Conservation (phyloP, 2,888 invertebrate genomes). For the Nasonovia ribisnigri region DNA sequence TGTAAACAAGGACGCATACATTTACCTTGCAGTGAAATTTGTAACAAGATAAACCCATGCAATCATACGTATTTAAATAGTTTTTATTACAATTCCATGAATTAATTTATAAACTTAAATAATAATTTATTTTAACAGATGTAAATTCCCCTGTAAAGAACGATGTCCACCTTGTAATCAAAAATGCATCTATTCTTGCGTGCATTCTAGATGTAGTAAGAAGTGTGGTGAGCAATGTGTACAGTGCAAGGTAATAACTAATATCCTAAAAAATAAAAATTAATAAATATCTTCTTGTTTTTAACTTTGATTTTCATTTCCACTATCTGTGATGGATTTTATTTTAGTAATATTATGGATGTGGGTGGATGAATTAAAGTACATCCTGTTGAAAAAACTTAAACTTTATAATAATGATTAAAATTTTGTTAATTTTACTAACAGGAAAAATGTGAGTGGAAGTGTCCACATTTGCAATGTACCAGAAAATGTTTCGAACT, state of each 20-base stretch:
- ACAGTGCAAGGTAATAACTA: constrained; percentile 69
- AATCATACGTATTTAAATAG: constrained; percentile 73
- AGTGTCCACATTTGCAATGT: constrained; percentile 66
- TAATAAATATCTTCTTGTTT: background rate
- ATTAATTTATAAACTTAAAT: constrained; percentile 4
- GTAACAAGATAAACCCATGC: constrained; percentile 69
- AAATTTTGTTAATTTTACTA: background rate
- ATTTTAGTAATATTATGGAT: background rate
- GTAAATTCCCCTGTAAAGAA: constrained; percentile 73
- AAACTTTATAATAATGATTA: background rate
- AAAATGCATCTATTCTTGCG: constrained; percentile 72
- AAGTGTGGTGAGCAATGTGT: constrained; percentile 71
- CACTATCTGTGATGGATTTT: background rate
- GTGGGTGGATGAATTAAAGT: background rate
- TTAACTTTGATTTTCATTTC: background rate
- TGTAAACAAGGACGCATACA: constrained; percentile 71
- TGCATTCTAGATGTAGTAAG: constrained; percentile 73
- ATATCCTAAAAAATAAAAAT: background rate
- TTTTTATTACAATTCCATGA: background rate
- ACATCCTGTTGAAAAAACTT: background rate
- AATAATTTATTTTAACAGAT: constrained; percentile 70
- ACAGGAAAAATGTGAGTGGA: constrained; percentile 67
- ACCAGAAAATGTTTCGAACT: constrained; percentile 66
- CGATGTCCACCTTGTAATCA: constrained; percentile 73
- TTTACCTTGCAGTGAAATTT: background rate